Evolutionary conservation across 2,888 invertebrate species (phyloP).

Genomic region (Hermaeophaga mercurialis): DNA sequence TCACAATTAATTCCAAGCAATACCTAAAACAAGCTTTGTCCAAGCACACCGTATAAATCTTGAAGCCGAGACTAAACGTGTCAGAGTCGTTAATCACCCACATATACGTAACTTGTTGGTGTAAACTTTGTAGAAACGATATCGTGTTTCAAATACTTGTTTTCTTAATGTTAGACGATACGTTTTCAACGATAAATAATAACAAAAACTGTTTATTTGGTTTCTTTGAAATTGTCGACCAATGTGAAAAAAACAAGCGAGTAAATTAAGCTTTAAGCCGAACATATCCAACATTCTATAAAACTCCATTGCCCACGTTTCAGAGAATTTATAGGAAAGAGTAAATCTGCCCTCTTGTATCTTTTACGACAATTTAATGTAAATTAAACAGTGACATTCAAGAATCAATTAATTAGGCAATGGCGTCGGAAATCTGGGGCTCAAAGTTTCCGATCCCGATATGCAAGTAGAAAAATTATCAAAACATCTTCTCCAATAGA

Average conservation of each 20-base stretch:
- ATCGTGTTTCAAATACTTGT: conserved; percentile 34
- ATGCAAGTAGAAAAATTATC: too few species aligned
- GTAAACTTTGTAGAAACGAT: conserved; percentile 33
- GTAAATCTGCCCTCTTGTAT: not conserved
- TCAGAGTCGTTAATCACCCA: conserved; percentile 45
- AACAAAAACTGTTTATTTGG: conserved; percentile 20
- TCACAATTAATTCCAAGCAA: conserved; percentile 30
- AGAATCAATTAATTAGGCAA: too few species aligned
- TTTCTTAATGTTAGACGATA: conserved; percentile 26
- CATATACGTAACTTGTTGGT: conserved; percentile 36
- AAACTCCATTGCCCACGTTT: not conserved
- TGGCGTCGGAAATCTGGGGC: too few species aligned
- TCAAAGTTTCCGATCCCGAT: too few species aligned
- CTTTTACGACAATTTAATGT: too few species aligned
- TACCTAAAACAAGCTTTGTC: conserved; percentile 34
- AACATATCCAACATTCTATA: not conserved
- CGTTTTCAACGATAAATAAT: conserved; percentile 21
- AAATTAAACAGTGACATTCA: too few species aligned
- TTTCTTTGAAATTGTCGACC: conserved; percentile 19
- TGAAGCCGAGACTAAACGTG: conserved; percentile 42
- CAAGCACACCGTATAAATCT: conserved; percentile 42
- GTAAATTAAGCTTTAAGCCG: conserved; percentile 4
- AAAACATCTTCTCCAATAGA: too few species aligned
- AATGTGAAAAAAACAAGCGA: not conserved
- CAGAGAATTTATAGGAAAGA: too few species aligned